phyloP scores from a whole-genome alignment of 2,797 vertebrate species.

The Hipposideros larvatus region DNA sequence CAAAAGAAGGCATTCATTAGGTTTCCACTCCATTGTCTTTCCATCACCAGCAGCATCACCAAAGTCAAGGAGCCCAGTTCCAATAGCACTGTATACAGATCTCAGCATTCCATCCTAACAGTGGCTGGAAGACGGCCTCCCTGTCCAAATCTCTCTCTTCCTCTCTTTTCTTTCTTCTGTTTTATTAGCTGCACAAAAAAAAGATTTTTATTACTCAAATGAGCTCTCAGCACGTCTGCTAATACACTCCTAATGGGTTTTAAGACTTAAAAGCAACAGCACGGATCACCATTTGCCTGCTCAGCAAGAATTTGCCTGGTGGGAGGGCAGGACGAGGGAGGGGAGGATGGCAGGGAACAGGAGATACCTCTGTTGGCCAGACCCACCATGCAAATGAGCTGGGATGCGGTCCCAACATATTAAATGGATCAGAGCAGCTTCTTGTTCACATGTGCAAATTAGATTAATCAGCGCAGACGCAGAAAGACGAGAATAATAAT shows the following conservation, averaged over 20 bases:
- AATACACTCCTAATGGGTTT: slow-evolving; percentile 91
- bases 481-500: slow-evolving; percentile 82
- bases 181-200: slow-evolving; percentile 84
- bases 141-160: slow-evolving; percentile 48
- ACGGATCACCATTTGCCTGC: slow-evolving; percentile 89
- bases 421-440: slow-evolving; percentile 82
- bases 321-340: slow-evolving; percentile 59
- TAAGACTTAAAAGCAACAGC: slow-evolving; percentile 88
- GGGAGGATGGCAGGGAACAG: slow-evolving; percentile 66
- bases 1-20: not conserved
- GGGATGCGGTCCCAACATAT: slow-evolving; percentile 80
- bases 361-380: slow-evolving; percentile 82
- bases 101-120: not conserved
- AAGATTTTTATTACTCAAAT: slow-evolving; percentile 89
- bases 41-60: not conserved
- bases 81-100: not conserved
- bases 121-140: not conserved
- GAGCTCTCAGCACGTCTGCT: slow-evolving; percentile 89
- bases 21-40: not conserved
- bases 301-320: slow-evolving; percentile 86
- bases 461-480: slow-evolving; percentile 84
- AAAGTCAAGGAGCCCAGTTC: not conserved
- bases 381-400: slow-evolving; percentile 83
- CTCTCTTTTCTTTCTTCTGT: slow-evolving; percentile 62
- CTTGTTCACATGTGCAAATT: slow-evolving; percentile 87